Evolutionary conservation across 2,888 invertebrate species (phyloP), one percentile per base, ranked within the genome.

Genomic region (Caenorhabditis virilis): DNA sequence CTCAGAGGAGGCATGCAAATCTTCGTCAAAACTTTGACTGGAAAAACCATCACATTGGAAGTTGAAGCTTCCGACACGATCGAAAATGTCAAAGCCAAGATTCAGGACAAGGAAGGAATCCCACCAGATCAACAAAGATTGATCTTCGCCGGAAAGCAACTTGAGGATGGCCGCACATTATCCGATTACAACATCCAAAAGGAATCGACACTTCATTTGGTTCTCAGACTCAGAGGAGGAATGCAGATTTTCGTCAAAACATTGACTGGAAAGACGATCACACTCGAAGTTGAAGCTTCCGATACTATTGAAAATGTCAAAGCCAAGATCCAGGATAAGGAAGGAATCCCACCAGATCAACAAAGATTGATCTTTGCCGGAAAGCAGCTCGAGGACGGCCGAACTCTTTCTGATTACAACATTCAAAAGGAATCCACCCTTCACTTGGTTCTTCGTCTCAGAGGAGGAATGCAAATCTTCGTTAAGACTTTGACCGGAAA

Each of bases 201-300:
- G 58, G 70, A 71, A 48, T 71, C 70, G 11, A 71, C 70, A 13
- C 67, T 71, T 35, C 70, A 71, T 36, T 55, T 71, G 43, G 70
- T 71, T 36, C 70, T 71, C 26, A 67, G 70, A 64, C 70, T 71
- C 43, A 60, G 70, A 39, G 70, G 70, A 57, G 70, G 70, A 66
- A 93, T 93, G 93, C 93, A 95, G 89, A 94, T 95, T 86, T 95
- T 93, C 85, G 92, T 93, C 71, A 93, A 93, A 87, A 63, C 63
- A 1, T 88, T 93, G 45, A 92, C 92, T 82, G 92, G 92, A 80
- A 93, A 92, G 86, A 65, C 65, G 18, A 64, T 65, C 53, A 65
- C 65, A 9, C 45, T 65, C 4, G 64, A 64, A 15, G 64, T 64
- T 27, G 64, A 64, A 26, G 64, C 64, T 23, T 64, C 64, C 2